Evolutionary conservation across 2,113 vertebrate species (phyloP).

Genomic region (Candoia aspera): DNA sequence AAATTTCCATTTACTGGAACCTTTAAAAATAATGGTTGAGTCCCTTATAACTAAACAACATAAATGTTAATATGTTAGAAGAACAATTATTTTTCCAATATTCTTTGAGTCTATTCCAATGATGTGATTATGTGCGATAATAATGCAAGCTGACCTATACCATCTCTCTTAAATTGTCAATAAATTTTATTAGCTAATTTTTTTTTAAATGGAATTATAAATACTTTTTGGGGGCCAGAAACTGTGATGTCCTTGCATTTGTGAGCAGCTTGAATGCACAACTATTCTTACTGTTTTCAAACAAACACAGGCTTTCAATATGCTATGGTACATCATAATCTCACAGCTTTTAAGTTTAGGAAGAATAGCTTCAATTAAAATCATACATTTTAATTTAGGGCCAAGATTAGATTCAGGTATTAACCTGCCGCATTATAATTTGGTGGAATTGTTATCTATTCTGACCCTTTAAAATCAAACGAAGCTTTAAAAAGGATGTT

Average conservation of each 20-base stretch:
- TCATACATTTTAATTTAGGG: constrained; percentile 9
- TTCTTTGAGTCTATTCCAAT: neutral
- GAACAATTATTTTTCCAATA: neutral
- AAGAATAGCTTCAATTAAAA: constrained; percentile 19
- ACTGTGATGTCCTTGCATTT: neutral
- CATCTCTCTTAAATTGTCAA: neutral
- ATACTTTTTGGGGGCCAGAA: neutral
- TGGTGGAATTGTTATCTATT: constrained; percentile 9
- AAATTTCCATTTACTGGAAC: no score
- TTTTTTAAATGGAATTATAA: neutral
- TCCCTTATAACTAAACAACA: no score
- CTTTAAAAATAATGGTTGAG: no score
- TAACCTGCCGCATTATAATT: constrained; percentile 8
- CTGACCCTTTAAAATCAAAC: neutral
- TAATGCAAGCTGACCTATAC: neutral
- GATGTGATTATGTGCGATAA: neutral
- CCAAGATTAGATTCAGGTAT: constrained; percentile 9
- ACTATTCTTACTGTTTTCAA: constrained; percentile 1
- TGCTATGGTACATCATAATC: neutral
- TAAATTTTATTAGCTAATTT: neutral
- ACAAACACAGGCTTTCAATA: neutral
- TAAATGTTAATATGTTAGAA: neutral
- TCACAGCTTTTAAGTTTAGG: neutral
- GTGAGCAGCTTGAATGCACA: neutral
- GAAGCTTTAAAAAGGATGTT: neutral